These are phyloP conservation scores for Genyomyrus donnyi DNA, from an alignment of 2,113 vertebrate genomes.

Conservation along the genomic window DNA sequence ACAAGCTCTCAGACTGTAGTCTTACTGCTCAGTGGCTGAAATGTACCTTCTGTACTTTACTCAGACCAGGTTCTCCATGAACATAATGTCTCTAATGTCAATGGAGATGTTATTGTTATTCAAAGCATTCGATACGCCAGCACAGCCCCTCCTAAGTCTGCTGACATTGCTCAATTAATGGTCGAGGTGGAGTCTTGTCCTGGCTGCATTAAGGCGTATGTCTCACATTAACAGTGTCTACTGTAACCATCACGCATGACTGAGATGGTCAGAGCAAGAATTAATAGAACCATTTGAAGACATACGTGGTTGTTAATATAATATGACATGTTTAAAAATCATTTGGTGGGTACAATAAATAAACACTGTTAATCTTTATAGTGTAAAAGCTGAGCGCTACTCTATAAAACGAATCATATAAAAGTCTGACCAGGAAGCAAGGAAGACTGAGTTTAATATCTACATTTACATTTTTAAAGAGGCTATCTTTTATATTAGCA, in stretches of 20 bases:
- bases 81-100: not conserved
- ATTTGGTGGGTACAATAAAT: not conserved
- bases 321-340: not conserved
- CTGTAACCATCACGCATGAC: not conserved
- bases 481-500: not conserved
- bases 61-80: not conserved
- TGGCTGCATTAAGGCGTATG: not conserved
- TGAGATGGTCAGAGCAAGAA: not conserved
- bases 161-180: not conserved
- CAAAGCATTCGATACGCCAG: not conserved
- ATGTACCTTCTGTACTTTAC: not conserved
- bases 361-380: conserved; percentile 1
- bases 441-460: not conserved
- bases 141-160: not conserved
- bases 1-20: not conserved
- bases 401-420: not conserved
- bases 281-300: not conserved
- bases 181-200: not conserved
- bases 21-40: not conserved
- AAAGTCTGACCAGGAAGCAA: not conserved
- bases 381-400: not conserved
- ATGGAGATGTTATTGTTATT: not conserved
- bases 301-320: not conserved
- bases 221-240: too few relatives aligned
- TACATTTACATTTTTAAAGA: not conserved